These are phyloP conservation scores for Perdix hodgsoniae DNA, from an alignment of 2,797 vertebrate species.

Conservation along the genomic window DNA sequence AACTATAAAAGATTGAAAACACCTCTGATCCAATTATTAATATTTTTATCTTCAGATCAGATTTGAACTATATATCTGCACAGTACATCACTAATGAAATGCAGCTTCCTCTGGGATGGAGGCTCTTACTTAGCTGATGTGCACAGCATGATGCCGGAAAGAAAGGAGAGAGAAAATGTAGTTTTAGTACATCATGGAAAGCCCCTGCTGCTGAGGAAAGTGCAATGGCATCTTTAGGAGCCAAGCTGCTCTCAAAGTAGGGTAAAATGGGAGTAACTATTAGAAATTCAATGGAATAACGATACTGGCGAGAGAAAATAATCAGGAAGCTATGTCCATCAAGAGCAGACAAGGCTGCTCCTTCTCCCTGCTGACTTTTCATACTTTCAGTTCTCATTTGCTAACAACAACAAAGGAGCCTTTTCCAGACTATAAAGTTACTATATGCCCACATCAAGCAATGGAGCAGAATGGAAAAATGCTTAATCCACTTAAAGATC, in stretches of 20 bases:
- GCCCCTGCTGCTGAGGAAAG: constrained; percentile 59
- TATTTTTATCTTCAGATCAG: constrained; percentile 60
- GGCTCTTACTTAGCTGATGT: constrained; percentile 63
- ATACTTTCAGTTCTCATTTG: neutral
- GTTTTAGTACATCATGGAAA: constrained; percentile 54
- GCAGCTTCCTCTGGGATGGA: constrained; percentile 49
- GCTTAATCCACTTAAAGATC: neutral
- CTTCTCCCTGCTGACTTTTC: neutral
- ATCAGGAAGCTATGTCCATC: neutral
- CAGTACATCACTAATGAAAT: constrained; percentile 55
- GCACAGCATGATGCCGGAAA: constrained; percentile 59
- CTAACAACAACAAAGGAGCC: neutral
- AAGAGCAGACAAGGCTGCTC: neutral
- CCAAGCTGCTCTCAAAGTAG: neutral
- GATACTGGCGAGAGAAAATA: constrained; percentile 23
- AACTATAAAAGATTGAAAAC: constrained; percentile 29
- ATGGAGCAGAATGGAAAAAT: neutral
- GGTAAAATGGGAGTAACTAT: constrained; percentile 44
- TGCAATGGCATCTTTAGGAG: constrained; percentile 53
- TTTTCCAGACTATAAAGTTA: neutral
- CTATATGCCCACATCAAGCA: neutral
- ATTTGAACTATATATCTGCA: constrained; percentile 8
- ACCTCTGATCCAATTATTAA: constrained; percentile 46
- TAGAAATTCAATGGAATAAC: constrained; percentile 48
- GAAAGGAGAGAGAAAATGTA: constrained; percentile 45